Evolutionary conservation across 2,888 invertebrate genomes (phyloP), one percentile per base, ranked within the genome.

Genomic region (Cephalotes varians): DNA sequence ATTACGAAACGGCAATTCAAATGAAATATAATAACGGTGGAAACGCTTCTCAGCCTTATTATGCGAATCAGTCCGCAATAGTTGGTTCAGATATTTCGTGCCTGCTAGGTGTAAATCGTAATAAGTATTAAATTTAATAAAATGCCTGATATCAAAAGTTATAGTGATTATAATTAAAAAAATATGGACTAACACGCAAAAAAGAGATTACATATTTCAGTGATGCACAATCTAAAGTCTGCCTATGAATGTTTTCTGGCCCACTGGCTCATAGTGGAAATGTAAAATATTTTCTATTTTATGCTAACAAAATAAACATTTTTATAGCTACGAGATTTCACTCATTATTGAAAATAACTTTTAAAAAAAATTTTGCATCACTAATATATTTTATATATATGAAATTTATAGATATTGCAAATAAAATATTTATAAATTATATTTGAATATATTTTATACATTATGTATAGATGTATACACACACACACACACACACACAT

Each of bases 1-100:
- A 99, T 95, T 99, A 99, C 94, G 98, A 99, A 93, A 98, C 98
- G 0, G 98, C 99, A 18, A 96, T 99, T 84, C 98, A 98, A 93
- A 97, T 98, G 91, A 98, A 98, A 93, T 97, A 97, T 74, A 93
- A 92, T 80, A 94, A 93, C 71, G 90, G 91, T 31, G 92, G 91
- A 31, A 93, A 92, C 79, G 91, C 92, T 69, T 90, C 92, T 6
- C 94, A 94, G 84, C 94, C 94, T 72, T 94, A 93, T 90, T 94
- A 94, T 79, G 94, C 94, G 25, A 94, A 94, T 92, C 94, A 94
- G 81, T 93, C 94, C 0, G 92, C 94, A 18, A 94, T 94, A 65
- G 93, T 94, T 54, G 93, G 92, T 34, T 91, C 93, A n/a, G 94
- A 94, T 84, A 91, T 94, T 71, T 91, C 94, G 69, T 94, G 93